Evolutionary conservation across 2,888 invertebrate species (phyloP), one percentile per base, ranked within the genome.

Genomic region (Chrysotoxum bicinctum): DNA sequence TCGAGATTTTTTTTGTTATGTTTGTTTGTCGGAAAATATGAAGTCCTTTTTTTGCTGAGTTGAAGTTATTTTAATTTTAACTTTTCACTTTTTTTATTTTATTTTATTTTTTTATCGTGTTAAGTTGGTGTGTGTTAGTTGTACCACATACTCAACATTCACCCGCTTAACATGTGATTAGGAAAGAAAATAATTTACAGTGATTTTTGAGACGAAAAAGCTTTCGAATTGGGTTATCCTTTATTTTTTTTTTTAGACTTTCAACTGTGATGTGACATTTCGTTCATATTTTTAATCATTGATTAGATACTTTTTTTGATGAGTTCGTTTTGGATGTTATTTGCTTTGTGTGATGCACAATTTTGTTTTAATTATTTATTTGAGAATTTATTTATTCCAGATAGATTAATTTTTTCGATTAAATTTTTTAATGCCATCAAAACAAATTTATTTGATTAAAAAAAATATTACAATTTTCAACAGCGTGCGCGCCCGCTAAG

Each of bases 401-500:
- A 40, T 35, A 30, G 10, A 56, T 52, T 78, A 14, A 66, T 48
- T 73, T 56, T 70, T 54, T 69, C 40, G 50, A 66, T 66, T 52
- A 35, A 50, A 23, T 66, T 66, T 50, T 64, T 45, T 10, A 45
- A 45, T 40, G 26, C 62, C 62, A 62, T 45, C 32, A 12, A 26
- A 30, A 16, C 1, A 19, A 40, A 60, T n/a, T 14, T 40, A 48
- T 43, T 50, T 54, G 43, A 23, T 32, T 56, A 12, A 14, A 58
- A 30, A 30, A 26, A 23, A 26, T 35, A 58, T 21, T 35, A 58
- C 21, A 58, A 35, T 64, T 64, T 50, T 56, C 5, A 50, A 73
- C 54, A 85, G 72, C 72, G 80, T 85, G 85, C 85, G 85, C 85
- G 85, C 81, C 81, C 85, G 81, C 68, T 68, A 58, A 56, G 58